Conservation (phyloP, 2,797 vertebrate species). For the Gallinago solitaria region DNA sequence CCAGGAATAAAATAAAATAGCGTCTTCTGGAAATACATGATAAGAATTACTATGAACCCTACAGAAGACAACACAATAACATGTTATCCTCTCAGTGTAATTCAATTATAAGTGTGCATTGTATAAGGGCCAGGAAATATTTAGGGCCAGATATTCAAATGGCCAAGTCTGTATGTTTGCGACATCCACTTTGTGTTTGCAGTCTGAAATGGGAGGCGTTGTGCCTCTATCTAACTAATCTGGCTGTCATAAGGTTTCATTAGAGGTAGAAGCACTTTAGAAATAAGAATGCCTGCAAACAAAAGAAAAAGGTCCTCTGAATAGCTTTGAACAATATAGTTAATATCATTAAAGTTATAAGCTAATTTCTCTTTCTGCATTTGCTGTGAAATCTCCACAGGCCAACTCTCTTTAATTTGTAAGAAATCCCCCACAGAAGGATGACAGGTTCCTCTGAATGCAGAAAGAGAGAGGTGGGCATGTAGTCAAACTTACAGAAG, state of each 20-base stretch:
- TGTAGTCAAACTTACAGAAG: conserved; percentile 38
- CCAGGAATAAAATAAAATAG: conserved; percentile 43
- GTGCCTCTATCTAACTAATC: neutral
- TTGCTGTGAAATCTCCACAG: neutral
- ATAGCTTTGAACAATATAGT: neutral
- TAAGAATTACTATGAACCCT: conserved; percentile 38
- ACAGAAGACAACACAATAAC: conserved; percentile 53
- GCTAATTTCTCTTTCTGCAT: conserved; percentile 5
- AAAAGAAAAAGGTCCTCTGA: conserved; percentile 7
- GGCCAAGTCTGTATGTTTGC: neutral
- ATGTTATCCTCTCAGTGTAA: conserved; percentile 32
- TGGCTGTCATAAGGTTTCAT: neutral
- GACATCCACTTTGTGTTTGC: conserved; percentile 7
- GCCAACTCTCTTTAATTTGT: neutral
- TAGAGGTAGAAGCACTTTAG: neutral
- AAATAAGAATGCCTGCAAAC: neutral
- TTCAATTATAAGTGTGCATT: conserved; percentile 34
- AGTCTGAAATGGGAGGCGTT: conserved; percentile 1
- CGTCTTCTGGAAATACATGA: conserved; percentile 9
- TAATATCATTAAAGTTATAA: neutral
- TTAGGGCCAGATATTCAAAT: conserved; percentile 29
- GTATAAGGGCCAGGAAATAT: neutral
- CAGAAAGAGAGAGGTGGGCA: conserved; percentile 11
- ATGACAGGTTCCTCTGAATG: conserved; percentile 5
- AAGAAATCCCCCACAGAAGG: conserved; percentile 1